Base-by-base conservation (phyloP, 2,888 invertebrate genomes). In the Apotomis turbidana region DNA sequence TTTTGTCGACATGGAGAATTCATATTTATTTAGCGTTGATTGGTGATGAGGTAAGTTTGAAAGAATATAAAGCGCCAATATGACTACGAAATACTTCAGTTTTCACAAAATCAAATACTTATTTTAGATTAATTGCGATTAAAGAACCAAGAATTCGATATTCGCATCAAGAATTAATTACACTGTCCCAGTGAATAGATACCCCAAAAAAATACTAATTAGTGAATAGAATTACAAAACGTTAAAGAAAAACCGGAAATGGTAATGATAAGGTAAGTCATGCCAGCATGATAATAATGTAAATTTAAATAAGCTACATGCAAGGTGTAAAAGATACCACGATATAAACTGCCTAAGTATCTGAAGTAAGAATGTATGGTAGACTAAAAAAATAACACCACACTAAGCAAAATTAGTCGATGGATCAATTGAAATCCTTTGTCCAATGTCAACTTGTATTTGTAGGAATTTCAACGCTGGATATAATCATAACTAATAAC, bases 1-100 rank as follows among this genome's bases (percentile, higher is more conserved):
- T 60, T 67, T 68, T 59, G 54, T 52, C 51, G 27, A 64, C 66
- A 44, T 72, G 76, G 75, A 76, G 76, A 75, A 74, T 75, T 71
- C 44, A 72, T 69, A 71, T 71, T 62, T 41, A 6, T 27, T 38
- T 54, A 71, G 60, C 62, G 9, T 38, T 55, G 46, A 27, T 58
- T 15, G 13, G 67, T 58, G 59, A 52, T 49, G 60, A 75, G 76
- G 76, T 76, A 76, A 76, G 76, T 76, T 13, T 4, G 36, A 10
- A 9, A 9, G 10, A 52, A 8, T n/a, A 36, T 38, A 0, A 49
- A 10, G 49, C 1, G 3, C 49, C 5, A 2, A 2, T 49, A 10
- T 9, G 49, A 49, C 9, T 10, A 6, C 9, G 49, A 12, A 10
- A 10, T 9, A 49, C 3, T 10, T 8, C 5, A 49, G 3, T 9